phyloP scores from a whole-genome alignment of 2,797 vertebrate species.

The Diglossa cyanea region DNA sequence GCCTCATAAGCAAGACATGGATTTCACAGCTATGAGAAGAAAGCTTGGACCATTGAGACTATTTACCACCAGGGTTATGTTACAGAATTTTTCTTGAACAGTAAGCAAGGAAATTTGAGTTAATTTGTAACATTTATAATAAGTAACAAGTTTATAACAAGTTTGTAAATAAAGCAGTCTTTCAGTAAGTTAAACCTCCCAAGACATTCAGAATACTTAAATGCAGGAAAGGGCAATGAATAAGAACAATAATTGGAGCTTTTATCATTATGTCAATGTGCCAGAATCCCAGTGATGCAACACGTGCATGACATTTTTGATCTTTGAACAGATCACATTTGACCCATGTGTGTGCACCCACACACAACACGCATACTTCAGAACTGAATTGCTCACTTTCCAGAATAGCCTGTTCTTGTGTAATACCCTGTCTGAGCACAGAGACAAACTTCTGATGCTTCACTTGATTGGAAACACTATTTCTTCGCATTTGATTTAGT shows the following conservation, averaged over 20 bases:
- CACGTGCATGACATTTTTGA: background rate
- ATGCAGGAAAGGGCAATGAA: background rate
- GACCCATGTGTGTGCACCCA: background rate
- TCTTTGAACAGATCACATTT: background rate
- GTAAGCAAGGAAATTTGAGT: background rate
- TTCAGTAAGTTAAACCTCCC: background rate
- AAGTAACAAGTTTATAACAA: background rate
- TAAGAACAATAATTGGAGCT: background rate
- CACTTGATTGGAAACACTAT: background rate
- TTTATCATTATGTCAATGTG: background rate
- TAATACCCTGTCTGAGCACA: background rate
- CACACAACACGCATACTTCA: background rate
- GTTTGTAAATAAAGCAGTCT: background rate
- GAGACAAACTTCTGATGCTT: background rate
- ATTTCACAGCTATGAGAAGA: background rate
- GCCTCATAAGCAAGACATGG: background rate
- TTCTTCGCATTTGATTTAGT: background rate
- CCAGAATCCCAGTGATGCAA: background rate
- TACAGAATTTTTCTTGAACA: background rate
- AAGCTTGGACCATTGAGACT: background rate
- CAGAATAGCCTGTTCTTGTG: conserved; percentile 16
- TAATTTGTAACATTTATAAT: background rate
- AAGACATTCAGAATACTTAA: background rate
- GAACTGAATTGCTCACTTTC: background rate
- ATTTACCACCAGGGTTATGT: background rate